Percentiles rank a stretch among this genome's conserved stretches.
Conservation (phyloP, 2,113 vertebrate species). For the Vulpes vulpes region DNA sequence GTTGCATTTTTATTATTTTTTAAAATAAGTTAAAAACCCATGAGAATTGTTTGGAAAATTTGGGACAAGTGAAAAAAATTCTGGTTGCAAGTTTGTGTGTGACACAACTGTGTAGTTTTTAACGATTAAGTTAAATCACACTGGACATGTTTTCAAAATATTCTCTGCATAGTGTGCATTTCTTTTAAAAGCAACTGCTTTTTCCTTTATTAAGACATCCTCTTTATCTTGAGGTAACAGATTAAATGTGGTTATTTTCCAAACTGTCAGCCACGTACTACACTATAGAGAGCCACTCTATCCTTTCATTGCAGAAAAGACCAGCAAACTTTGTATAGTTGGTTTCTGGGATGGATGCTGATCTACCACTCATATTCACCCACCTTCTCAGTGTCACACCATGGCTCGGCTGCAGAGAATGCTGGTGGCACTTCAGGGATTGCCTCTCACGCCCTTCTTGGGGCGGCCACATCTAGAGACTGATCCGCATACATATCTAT, state of each 20-base stretch:
- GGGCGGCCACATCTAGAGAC: neutral
- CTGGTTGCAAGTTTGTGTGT: neutral
- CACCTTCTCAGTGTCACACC: neutral
- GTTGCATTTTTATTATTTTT: constrained; percentile 5
- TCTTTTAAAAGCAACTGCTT: neutral
- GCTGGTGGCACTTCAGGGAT: neutral
- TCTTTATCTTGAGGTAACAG: neutral
- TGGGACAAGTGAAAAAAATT: neutral
- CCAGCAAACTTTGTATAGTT: neutral
- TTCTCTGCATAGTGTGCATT: neutral
- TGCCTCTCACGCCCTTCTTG: neutral
- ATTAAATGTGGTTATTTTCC: neutral
- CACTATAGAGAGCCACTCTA: neutral
- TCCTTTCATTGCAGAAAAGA: neutral
- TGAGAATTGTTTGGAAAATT: neutral
- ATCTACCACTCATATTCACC: too few relatives aligned
- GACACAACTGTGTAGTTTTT: neutral
- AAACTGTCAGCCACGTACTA: neutral
- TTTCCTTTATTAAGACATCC: constrained; percentile 14
- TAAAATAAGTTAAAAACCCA: neutral
- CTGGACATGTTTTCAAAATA: neutral
- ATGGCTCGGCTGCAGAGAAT: neutral
- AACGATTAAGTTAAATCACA: neutral
- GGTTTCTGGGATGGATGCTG: neutral
- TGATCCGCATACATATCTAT: too few relatives aligned